Evolutionary conservation across 2,797 vertebrate genomes (phyloP).

Genomic region (Anniella stebbinsi): DNA sequence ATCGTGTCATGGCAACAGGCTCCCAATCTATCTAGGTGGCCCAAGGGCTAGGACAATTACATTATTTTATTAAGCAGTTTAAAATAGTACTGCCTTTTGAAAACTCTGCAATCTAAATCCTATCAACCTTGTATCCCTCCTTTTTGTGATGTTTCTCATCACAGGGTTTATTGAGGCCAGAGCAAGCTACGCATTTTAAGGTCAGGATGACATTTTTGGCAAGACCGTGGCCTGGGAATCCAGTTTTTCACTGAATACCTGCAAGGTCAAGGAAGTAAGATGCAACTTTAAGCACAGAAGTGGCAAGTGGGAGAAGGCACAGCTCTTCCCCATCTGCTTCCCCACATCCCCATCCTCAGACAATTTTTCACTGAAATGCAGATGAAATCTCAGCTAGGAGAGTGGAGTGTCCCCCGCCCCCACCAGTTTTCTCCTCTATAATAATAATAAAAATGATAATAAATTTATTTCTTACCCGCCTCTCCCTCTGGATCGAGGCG

Average conservation of each 20-base stretch:
- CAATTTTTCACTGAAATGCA: background rate
- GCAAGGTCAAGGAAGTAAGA: background rate
- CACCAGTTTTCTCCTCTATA: background rate
- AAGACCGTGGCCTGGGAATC: background rate
- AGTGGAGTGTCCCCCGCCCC: too few species aligned
- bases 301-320: background rate
- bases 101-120: background rate
- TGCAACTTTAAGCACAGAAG: background rate
- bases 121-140: background rate
- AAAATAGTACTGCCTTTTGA: background rate
- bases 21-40: background rate
- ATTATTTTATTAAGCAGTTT: background rate
- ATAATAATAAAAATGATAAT: too few species aligned
- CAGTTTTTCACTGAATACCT: background rate
- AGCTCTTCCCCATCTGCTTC: background rate
- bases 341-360: conserved; percentile 78
- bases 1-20: background rate
- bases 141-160: background rate
- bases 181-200: background rate
- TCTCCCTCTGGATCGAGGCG: too few species aligned
- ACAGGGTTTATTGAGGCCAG: too few species aligned
- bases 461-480: too few species aligned
- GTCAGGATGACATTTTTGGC: background rate
- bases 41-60: background rate
- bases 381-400: background rate